Base-by-base conservation (phyloP, 2,113 vertebrate genomes). In the Trachemys scripta region DNA sequence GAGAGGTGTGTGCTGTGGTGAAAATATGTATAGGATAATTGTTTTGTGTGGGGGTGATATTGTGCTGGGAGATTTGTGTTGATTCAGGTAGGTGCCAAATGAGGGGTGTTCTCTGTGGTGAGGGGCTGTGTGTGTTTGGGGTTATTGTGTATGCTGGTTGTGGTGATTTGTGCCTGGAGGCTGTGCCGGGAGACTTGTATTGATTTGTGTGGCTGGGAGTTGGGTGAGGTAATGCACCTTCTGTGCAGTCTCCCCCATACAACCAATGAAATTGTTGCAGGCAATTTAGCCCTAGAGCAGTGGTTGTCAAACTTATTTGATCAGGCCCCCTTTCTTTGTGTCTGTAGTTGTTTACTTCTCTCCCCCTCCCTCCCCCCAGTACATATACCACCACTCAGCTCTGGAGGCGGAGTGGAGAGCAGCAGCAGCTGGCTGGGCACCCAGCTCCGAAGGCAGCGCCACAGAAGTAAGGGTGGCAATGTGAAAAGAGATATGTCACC, bases 291-390 rank as follows among this genome's bases (percentile, higher is more conserved):
- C 6, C 59, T 35, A 65, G 59, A 31, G 29, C 56, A 27, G 12
- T 62, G 27, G 57, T 62, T 62, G 27, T 29, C 57, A 6, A 62
- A 62, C 57, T 62, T 62, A 62, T 31, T 62, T 62, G 57, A 27
- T 62, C 12, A 62, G 57, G 11, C 57, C 27, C 53, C 29, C 12
- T 59, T 59, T 29, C 27, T 31, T 57, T 62, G 27, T 62, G 27
- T 29, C 57, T 62, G 57, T 13, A 31, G 27, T 31, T 29, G 27
- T 59, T 59, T 31, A 6, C 27, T 57, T 45, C 45, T 45, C 45
- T 12, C 25, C 10, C 10, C 10, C 10, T 10, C 2, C 5, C 10
- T 2, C 4, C 24, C 57, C 25, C 11, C 4, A 12, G 27, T 31
- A 59, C 5, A 13, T 59, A 59, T 59, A 29, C 12, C 12, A 27